Percentiles rank a stretch among this genome's conserved stretches.
Conservation (phyloP, 2,113 vertebrate species). For the Morone saxatilis region DNA sequence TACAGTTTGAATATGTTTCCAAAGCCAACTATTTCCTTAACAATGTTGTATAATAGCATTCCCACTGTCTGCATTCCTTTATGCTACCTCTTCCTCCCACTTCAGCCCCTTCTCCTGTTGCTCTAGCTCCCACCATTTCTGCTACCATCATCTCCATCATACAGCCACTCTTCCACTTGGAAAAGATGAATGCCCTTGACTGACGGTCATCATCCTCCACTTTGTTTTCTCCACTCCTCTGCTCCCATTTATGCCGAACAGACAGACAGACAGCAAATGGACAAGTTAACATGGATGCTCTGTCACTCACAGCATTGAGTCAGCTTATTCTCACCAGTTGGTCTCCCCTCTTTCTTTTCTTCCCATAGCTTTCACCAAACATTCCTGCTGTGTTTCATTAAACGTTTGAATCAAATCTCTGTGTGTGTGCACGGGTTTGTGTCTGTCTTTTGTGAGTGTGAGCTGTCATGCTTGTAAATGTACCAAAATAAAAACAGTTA, state of each 20-base stretch:
- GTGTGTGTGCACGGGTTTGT: constrained; percentile 8
- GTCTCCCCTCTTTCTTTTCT: constrained; percentile 34
- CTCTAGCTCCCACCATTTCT: constrained; percentile 39
- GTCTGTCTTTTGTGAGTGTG: constrained; percentile 10
- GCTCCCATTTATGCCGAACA: constrained; percentile 45
- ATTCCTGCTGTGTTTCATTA: constrained; percentile 46
- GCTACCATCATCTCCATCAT: constrained; percentile 52
- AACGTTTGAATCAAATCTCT: constrained; percentile 29
- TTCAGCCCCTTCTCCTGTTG: constrained; percentile 2
- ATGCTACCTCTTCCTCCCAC: constrained; percentile 22
- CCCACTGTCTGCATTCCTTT: constrained; percentile 56
- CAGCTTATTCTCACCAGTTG: constrained; percentile 53
- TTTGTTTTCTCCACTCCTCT: constrained; percentile 40
- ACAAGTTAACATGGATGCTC: constrained; percentile 40
- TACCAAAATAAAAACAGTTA: constrained; percentile 10
- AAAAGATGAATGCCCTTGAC: constrained; percentile 67
- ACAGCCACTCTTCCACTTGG: constrained; percentile 28
- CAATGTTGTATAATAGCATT: constrained; percentile 34
- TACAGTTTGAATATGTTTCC: constrained; percentile 5
- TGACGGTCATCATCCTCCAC: constrained; percentile 63
- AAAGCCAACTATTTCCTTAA: constrained; percentile 47
- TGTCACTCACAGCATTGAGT: constrained; percentile 56
- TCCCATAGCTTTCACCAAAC: constrained; percentile 50
- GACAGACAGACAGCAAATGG: constrained; percentile 49
- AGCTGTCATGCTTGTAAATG: constrained; percentile 36